Evolutionary conservation across 1,140 invertebrate genomes (phyloP), one percentile per base, ranked within the genome.

Genomic region (Drosophila bocki): DNA sequence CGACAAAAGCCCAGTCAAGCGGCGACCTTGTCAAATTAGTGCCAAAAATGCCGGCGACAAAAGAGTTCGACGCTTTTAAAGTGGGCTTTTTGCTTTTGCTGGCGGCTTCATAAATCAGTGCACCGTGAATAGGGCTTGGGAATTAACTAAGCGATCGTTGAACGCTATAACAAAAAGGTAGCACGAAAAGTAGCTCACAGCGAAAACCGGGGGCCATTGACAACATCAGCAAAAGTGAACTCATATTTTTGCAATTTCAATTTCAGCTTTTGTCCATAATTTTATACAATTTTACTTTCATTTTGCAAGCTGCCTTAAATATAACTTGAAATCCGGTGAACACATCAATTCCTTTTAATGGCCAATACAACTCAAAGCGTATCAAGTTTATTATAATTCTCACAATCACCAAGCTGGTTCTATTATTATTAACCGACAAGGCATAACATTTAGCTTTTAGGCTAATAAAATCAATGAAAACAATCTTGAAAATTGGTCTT

Each of bases 21-120:
- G 39, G 48, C 62, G 83, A 87, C 83, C 83, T 87, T 87, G 83
- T 87, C 83, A 84, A 87, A 88, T 87, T 87, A 87, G 80, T 87
- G 83, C 80, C 83, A 88, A 87, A 85, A 88, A 72, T 68, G 62
- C 81, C 61, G 48, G 75, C 45, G 68, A 86, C 79, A 86, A 77
- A 70, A 76, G 57, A 59, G 37, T 48, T 44, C n/a, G 26, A 26
- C 45, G 48, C 56, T 37, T 50, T 63, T 44, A 32, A 44, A 78
- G 50, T 41, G 22, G 17, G 15, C 29, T 33, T 26, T 39, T 39
- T 7, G 54, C 53, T 37, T 22, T 51, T 33, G 9, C 26, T 33
- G 29, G 50, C 53, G 33, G 35, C 41, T 75, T 70, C 77, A 67
- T 60, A 83, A 83, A 82, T 79, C 76, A 79, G 67, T 71, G 76